Evolutionary conservation across 2,113 vertebrate genomes (phyloP).

Genomic region (Rhea pennata): DNA sequence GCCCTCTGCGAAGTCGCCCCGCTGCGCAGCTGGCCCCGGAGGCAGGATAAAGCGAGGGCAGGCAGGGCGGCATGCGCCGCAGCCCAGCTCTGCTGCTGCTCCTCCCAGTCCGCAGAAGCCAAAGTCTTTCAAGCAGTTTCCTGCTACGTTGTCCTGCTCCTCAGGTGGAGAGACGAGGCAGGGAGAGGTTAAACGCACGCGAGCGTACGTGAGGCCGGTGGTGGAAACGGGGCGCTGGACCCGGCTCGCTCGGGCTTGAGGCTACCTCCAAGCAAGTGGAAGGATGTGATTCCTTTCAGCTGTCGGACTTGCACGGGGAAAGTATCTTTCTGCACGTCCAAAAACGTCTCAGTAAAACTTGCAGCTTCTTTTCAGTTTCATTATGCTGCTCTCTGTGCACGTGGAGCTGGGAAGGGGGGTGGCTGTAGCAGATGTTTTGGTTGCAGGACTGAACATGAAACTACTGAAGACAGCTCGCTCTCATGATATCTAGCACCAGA

Average conservation of each 20-base stretch:
- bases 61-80: neutral
- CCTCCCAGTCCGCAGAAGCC: no score
- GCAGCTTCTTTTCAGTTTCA: fast-evolving
- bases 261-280: no score
- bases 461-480: fast-evolving
- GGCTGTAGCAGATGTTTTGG: neutral
- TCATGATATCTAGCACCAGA: fast-evolving
- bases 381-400: fast-evolving
- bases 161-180: no score
- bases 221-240: no score
- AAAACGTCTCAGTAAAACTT: fast-evolving
- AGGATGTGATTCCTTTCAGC: neutral
- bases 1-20: neutral
- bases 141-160: neutral
- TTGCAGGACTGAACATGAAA: neutral
- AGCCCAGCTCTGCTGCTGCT: no score
- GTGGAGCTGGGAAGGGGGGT: neutral
- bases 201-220: no score
- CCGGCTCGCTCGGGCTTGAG: no score
- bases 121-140: neutral
- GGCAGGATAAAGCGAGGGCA: no score
- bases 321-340: fast-evolving
- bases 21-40: neutral
- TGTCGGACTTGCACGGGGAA: neutral
- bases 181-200: no score